These are phyloP conservation scores for Furnarius figulus DNA, from an alignment of 2,113 vertebrate species.

Conservation along the genomic window DNA sequence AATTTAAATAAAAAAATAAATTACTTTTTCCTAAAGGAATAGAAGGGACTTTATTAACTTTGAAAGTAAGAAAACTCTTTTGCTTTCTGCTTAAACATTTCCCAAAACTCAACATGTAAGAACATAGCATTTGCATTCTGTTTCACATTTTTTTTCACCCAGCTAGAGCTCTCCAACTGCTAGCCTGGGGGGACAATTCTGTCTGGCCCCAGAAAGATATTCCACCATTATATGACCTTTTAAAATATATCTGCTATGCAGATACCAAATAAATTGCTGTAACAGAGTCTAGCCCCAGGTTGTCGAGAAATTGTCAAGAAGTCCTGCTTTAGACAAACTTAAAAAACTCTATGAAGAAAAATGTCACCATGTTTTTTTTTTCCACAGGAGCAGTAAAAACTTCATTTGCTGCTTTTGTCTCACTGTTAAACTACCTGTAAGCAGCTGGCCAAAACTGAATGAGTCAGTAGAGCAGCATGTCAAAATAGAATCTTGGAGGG, in stretches of 20 bases:
- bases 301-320: slow-evolving; percentile 17
- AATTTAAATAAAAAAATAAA: neutral
- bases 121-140: slow-evolving; percentile 37
- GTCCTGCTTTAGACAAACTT: slow-evolving; percentile 46
- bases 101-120: slow-evolving; percentile 17
- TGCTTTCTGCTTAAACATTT: slow-evolving; percentile 6
- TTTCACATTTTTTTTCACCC: neutral
- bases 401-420: neutral
- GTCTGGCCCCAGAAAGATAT: slow-evolving; percentile 52
- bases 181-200: slow-evolving; percentile 56
- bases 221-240: slow-evolving; percentile 65
- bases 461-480: neutral
- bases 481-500: neutral
- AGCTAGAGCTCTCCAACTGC: slow-evolving; percentile 37
- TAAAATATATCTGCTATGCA: slow-evolving; percentile 58
- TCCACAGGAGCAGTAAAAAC: neutral
- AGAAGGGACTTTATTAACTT: neutral
- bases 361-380: slow-evolving; percentile 20
- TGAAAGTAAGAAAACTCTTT: slow-evolving; percentile 1
- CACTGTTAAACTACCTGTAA: neutral
- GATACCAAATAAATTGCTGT: slow-evolving; percentile 59
- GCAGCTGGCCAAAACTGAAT: neutral
- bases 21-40: neutral
- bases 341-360: slow-evolving; percentile 29
- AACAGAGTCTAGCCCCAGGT: slow-evolving; percentile 50